phyloP scores from a whole-genome alignment of 2,113 vertebrate genomes.

The Sakesphorus luctuosus region DNA sequence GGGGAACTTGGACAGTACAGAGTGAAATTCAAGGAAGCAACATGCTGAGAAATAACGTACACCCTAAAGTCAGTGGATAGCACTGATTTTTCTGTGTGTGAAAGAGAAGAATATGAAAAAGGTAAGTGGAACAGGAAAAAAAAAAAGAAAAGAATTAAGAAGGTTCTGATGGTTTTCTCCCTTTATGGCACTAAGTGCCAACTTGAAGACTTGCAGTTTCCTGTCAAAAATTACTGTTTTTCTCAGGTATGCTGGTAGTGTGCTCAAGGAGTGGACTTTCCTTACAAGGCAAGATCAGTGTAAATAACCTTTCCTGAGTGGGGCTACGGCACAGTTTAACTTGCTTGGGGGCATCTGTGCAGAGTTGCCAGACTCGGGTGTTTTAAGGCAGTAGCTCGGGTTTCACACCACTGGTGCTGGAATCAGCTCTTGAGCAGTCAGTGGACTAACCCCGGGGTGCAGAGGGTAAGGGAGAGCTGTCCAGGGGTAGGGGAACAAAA shows the following conservation, averaged over 20 bases:
- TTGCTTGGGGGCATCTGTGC: background rate
- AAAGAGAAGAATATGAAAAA: background rate
- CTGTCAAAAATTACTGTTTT: background rate
- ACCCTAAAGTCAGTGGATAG: background rate
- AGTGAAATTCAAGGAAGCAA: background rate
- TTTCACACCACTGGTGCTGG: background rate
- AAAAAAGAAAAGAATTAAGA: background rate
- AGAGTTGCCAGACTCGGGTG: background rate
- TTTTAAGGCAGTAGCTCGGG: background rate
- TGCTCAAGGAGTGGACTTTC: background rate
- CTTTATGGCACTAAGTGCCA: background rate
- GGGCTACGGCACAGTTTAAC: background rate
- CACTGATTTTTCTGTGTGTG: background rate
- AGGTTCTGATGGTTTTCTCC: background rate
- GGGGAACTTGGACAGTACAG: background rate
- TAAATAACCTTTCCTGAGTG: background rate
- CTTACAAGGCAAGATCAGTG: background rate
- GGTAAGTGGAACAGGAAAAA: background rate
- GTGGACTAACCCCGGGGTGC: background rate
- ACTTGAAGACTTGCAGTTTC: background rate
- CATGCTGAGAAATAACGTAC: background rate
- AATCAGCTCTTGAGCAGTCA: background rate
- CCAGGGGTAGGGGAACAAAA: too few relatives aligned
- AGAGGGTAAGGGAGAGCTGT: background rate
- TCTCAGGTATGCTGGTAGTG: background rate